A percentile compares a stretch with the other conserved stretches of the same genome.
These are phyloP conservation scores for Cephus pulcher DNA, from an alignment of 2,888 invertebrate genomes.

Conservation along the genomic window DNA sequence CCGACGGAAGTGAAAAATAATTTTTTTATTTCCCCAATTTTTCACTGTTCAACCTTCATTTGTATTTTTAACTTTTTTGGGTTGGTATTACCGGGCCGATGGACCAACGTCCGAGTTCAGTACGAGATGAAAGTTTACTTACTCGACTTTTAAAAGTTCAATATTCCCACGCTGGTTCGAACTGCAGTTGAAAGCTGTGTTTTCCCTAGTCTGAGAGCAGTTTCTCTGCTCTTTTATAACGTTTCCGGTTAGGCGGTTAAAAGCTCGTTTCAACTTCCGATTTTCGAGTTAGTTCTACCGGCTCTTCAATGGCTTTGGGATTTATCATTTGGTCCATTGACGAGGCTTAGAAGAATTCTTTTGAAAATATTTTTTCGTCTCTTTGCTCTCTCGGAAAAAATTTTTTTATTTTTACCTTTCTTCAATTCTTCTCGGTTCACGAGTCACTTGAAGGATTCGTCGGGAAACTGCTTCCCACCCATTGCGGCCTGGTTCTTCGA, in stretches of 20 bases:
- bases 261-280: conserved; percentile 50
- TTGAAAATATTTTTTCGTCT: neutral
- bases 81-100: neutral
- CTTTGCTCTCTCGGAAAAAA: neutral
- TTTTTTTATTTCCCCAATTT: neutral
- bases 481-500: neutral
- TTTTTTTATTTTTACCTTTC: neutral
- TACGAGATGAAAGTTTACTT: neutral
- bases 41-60: neutral
- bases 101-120: neutral
- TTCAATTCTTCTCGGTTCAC: neutral
- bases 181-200: conserved; percentile 2
- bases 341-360: neutral
- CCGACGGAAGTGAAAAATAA: neutral
- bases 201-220: conserved; percentile 20
- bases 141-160: conserved; percentile 49
- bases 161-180: conserved; percentile 24
- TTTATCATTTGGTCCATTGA: neutral
- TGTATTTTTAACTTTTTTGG: neutral
- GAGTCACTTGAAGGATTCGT: neutral
- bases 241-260: conserved; percentile 38
- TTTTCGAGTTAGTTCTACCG: neutral
- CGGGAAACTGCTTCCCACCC: neutral
- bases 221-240: conserved; percentile 1
- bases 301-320: neutral